Conservation (phyloP, 2,113 vertebrate species). For the Limanda limanda region DNA sequence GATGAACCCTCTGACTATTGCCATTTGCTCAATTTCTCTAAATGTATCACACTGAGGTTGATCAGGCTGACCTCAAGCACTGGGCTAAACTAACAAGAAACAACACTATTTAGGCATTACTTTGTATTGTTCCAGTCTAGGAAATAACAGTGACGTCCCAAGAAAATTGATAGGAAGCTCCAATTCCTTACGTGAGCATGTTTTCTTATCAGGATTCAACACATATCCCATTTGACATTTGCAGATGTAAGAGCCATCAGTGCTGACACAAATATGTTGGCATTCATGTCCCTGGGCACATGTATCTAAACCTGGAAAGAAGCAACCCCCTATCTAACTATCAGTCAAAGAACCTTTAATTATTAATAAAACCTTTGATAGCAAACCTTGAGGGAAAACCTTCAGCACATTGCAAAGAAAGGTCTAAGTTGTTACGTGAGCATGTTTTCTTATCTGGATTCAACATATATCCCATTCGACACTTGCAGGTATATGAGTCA, state of each 20-base stretch:
- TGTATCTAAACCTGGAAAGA: conserved; percentile 59
- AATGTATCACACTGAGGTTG: background rate
- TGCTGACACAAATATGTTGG: conserved; percentile 77
- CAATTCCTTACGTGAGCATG: conserved; percentile 49
- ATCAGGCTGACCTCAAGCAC: no score
- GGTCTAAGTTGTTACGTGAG: conserved; percentile 38
- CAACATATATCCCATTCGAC: conserved; percentile 79
- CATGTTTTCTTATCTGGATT: conserved; percentile 84
- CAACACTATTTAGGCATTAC: no score
- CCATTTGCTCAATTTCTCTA: background rate
- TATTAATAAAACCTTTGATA: no score
- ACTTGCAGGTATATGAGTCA: conserved; percentile 75
- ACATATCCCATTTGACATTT: conserved; percentile 76
- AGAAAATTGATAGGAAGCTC: no score
- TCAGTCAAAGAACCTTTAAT: no score
- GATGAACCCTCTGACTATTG: no score
- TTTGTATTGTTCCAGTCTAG: no score
- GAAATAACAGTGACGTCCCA: no score
- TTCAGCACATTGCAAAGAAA: no score
- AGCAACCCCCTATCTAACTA: background rate
- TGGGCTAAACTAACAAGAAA: no score
- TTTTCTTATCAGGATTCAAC: conserved; percentile 77
- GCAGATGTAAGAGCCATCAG: conserved; percentile 56
- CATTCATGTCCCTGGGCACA: conserved; percentile 75
- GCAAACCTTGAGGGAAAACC: background rate